Percentiles rank a stretch among this genome's conserved stretches.
Evolutionary conservation across 2,888 invertebrate species (phyloP).

Genomic region (Pedicia rivosa): DNA sequence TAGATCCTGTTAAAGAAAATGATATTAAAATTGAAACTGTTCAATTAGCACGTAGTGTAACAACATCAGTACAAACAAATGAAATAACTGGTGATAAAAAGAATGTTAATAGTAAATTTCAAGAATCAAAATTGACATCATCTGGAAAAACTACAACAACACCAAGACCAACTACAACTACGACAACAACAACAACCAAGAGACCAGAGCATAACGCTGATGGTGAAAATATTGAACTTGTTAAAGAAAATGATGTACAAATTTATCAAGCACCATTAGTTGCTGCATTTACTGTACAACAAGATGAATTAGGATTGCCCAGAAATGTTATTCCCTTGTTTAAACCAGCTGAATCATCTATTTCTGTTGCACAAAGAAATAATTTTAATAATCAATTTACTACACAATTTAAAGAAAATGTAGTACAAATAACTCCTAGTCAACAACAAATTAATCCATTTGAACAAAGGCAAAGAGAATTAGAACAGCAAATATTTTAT

Average conservation of each 20-base stretch:
- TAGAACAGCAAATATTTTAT: slow-evolving; percentile 52
- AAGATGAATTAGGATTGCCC: slow-evolving; percentile 62
- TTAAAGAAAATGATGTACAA: slow-evolving; percentile 54
- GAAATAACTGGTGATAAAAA: slow-evolving; percentile 3
- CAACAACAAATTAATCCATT: slow-evolving; percentile 29
- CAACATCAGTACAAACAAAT: slow-evolving; percentile 22
- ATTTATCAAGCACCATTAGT: slow-evolving; percentile 69
- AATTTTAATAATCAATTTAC: slow-evolving; percentile 3
- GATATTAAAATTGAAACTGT: slow-evolving; percentile 30
- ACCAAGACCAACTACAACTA: slow-evolving; percentile 26
- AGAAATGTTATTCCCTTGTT: slow-evolving; percentile 62
- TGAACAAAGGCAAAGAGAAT: slow-evolving; percentile 47
- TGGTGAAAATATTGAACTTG: slow-evolving; percentile 49
- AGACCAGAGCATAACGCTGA: slow-evolving; percentile 51
- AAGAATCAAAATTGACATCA: slow-evolving; percentile 12
- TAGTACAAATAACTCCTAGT: slow-evolving; percentile 18
- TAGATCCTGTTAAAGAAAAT: slow-evolving; percentile 28
- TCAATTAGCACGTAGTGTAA: slow-evolving; percentile 27
- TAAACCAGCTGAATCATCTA: slow-evolving; percentile 23
- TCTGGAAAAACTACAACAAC: slow-evolving; percentile 13
- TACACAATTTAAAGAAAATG: background rate
- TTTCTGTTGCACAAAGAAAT: slow-evolving; percentile 5
- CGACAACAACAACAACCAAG: slow-evolving; percentile 43
- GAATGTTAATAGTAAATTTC: background rate
- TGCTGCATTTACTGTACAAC: slow-evolving; percentile 72